These are phyloP conservation scores for Acanthoscelides obtectus DNA, from an alignment of 2,888 invertebrate genomes.

Conservation along the genomic window DNA sequence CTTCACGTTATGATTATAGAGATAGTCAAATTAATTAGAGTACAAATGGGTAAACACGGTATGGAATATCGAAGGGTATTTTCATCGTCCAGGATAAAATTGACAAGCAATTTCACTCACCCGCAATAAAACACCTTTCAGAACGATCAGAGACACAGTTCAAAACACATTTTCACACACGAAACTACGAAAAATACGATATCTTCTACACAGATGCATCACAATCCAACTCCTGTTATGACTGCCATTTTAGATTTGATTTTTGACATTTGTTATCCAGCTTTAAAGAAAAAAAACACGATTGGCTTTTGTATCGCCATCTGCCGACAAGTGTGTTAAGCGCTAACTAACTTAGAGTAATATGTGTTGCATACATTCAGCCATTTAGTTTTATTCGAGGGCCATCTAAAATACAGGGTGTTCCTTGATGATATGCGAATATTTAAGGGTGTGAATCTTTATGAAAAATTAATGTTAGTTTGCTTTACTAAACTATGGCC, in stretches of 20 bases:
- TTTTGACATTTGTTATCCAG: conserved; percentile 14
- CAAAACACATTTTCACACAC: conserved; percentile 19
- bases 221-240: conserved; percentile 21
- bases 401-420: too few species aligned
- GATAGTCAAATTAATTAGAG: conserved; percentile 1
- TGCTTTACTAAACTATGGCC: too few species aligned
- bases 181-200: conserved; percentile 12
- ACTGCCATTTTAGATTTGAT: conserved; percentile 22
- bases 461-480: too few species aligned
- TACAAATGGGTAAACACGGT: conserved; percentile 8
- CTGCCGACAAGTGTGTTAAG: not conserved
- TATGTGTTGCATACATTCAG: not conserved
- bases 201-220: conserved; percentile 25
- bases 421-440: too few species aligned
- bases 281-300: conserved; percentile 5
- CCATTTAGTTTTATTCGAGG: too few species aligned
- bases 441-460: too few species aligned
- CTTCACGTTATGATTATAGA: not conserved
- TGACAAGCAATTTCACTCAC: conserved; percentile 12
- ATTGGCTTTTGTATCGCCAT: conserved; percentile 1
- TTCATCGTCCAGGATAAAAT: not conserved
- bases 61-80: conserved; percentile 2
- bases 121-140: conserved; percentile 9
- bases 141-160: conserved; percentile 10
- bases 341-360: not conserved